Conservation (phyloP, 2,113 vertebrate genomes). For the Eira barbara region DNA sequence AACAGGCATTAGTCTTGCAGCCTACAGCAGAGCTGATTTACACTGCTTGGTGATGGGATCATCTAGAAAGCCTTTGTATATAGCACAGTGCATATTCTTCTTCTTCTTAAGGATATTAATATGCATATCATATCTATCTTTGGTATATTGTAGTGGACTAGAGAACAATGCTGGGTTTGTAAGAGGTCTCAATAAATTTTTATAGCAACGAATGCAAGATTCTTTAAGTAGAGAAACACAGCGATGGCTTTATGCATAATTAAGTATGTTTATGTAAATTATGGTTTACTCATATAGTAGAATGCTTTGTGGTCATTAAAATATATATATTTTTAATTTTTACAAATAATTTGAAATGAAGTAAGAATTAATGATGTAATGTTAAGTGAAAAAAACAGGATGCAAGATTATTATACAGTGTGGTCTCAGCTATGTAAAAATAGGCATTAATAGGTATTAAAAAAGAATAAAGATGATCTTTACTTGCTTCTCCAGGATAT, state of each 20-base stretch:
- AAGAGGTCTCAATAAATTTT: constrained; percentile 28
- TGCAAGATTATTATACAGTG: constrained; percentile 34
- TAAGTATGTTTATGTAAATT: constrained; percentile 43
- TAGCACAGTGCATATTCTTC: background rate
- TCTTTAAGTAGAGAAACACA: background rate
- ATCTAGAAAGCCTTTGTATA: background rate
- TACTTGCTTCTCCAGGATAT: constrained; percentile 7
- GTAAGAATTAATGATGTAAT: constrained; percentile 44
- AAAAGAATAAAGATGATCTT: constrained; percentile 44
- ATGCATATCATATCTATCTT: background rate
- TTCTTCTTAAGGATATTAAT: background rate
- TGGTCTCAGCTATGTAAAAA: constrained; percentile 47
- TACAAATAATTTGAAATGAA: constrained; percentile 51
- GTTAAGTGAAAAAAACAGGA: constrained; percentile 53
- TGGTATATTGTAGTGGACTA: background rate
- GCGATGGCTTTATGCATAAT: constrained; percentile 26
- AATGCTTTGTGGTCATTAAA: constrained; percentile 43
- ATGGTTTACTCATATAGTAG: background rate
- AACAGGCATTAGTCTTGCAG: background rate
- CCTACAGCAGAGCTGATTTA: background rate
- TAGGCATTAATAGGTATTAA: constrained; percentile 40
- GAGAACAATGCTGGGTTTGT: background rate
- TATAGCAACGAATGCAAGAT: constrained; percentile 29
- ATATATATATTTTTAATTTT: background rate
- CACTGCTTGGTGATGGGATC: background rate